phyloP scores from a whole-genome alignment of 1,140 invertebrate genomes.

The Scaptomyza graminum region DNA sequence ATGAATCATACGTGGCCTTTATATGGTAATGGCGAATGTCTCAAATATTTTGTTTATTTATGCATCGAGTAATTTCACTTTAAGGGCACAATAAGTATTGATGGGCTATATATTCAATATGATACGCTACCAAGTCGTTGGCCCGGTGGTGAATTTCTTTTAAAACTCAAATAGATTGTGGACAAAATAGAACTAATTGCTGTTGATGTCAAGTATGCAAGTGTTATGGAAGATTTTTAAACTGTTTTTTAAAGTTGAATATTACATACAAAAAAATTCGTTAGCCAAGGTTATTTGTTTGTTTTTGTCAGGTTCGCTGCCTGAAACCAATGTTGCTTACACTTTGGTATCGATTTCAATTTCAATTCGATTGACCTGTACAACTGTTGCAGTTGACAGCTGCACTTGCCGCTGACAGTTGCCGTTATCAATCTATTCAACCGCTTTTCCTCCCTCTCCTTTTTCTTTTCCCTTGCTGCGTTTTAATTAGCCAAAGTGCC shows the following conservation, averaged over 20 bases:
- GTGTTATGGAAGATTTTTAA: background rate
- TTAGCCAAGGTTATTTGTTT: conserved; percentile 3
- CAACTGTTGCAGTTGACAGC: conserved; percentile 6
- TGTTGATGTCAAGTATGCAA: too few relatives aligned
- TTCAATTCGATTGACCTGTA: conserved; percentile 10
- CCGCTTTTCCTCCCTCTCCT: background rate
- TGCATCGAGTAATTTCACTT: background rate
- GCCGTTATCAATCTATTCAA: conserved; percentile 33
- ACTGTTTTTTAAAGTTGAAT: background rate
- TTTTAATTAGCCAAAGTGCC: conserved; percentile 53
- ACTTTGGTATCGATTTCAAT: conserved; percentile 12
- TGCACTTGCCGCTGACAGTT: conserved; percentile 10
- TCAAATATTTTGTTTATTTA: background rate
- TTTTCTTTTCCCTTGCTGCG: background rate
- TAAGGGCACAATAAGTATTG: background rate
- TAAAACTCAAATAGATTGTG: background rate
- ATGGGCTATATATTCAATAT: background rate
- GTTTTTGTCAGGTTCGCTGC: background rate
- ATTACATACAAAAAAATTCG: background rate
- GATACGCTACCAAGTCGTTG: background rate
- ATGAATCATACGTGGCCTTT: conserved; percentile 24
- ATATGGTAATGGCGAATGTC: conserved; percentile 1
- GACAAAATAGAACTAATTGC: background rate
- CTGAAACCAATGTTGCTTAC: background rate
- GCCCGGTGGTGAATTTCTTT: background rate